Evolutionary conservation across 2,888 invertebrate species (phyloP).

Genomic region (Dilophus febrilis): DNA sequence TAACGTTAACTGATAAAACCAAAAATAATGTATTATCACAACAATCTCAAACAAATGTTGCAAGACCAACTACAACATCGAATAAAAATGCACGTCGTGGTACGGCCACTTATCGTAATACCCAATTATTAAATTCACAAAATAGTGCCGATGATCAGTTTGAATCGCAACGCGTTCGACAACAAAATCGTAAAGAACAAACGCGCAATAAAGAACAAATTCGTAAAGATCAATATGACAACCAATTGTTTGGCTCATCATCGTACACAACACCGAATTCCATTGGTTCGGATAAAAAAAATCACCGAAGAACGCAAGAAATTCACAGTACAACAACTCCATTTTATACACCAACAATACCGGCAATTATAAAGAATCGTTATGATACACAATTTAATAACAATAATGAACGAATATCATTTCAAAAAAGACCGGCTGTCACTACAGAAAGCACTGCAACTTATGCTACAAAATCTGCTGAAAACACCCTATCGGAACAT

Average conservation of each 20-base stretch:
- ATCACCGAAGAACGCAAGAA: no score
- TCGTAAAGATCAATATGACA: not conserved
- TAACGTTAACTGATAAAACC: no score
- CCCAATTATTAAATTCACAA: no score
- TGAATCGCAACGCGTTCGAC: no score
- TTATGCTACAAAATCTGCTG: slow-evolving; percentile 4
- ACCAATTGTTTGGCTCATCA: not conserved
- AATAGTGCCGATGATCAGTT: no score
- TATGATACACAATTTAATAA: no score
- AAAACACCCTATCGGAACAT: slow-evolving; percentile 41
- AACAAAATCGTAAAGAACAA: not conserved
- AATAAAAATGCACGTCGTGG: no score
- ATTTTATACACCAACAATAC: slow-evolving; percentile 28
- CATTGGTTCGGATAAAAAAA: not conserved
- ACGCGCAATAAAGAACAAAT: not conserved
- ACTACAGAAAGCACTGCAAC: slow-evolving; percentile 8
- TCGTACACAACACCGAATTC: slow-evolving; percentile 2
- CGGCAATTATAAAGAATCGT: slow-evolving; percentile 12
- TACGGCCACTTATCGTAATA: no score
- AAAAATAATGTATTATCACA: no score
- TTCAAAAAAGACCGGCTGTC: slow-evolving; percentile 7
- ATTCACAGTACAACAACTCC: no score
- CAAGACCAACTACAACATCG: no score
- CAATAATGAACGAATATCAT: slow-evolving; percentile 9
- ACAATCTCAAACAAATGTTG: no score